A percentile compares a stretch with the other conserved stretches of the same genome.
Evolutionary conservation across 35 echinoderm and acorn worm genomes (phyloP).

Genomic region (Amphiura filiformis): DNA sequence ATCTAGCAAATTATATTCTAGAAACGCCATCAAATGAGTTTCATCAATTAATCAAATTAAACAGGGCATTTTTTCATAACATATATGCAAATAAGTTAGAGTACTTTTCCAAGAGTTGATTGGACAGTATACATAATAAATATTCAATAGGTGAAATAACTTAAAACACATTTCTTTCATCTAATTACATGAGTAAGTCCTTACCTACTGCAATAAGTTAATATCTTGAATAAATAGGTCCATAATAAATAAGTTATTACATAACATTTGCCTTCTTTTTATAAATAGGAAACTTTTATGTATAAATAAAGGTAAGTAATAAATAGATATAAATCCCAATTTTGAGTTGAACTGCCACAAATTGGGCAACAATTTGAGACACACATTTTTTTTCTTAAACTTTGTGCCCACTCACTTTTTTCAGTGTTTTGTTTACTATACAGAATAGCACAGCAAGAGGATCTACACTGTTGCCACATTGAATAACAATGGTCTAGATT

Average conservation of each 20-base stretch:
- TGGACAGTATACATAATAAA: slow-evolving; percentile 10
- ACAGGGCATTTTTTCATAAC: background rate
- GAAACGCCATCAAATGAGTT: no score
- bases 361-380: background rate
- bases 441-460: background rate
- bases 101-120: slow-evolving; percentile 14
- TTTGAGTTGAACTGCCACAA: background rate
- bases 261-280: slow-evolving; percentile 3
- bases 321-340: slow-evolving; percentile 11
- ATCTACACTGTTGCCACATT: background rate
- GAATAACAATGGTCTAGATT: background rate
- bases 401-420: background rate
- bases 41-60: background rate
- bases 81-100: background rate
- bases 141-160: background rate
- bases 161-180: background rate
- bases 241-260: slow-evolving; percentile 11
- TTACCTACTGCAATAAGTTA: slow-evolving; percentile 1
- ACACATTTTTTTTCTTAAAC: no score
- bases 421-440: no score
- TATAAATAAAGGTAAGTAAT: slow-evolving; percentile 1
- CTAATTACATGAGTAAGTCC: background rate
- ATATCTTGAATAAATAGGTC: slow-evolving; percentile 6
- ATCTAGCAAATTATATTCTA: no score
- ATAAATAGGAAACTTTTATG: background rate